These are phyloP conservation scores for Atlantisia rogersi DNA, from an alignment of 2,113 vertebrate species.

Conservation along the genomic window DNA sequence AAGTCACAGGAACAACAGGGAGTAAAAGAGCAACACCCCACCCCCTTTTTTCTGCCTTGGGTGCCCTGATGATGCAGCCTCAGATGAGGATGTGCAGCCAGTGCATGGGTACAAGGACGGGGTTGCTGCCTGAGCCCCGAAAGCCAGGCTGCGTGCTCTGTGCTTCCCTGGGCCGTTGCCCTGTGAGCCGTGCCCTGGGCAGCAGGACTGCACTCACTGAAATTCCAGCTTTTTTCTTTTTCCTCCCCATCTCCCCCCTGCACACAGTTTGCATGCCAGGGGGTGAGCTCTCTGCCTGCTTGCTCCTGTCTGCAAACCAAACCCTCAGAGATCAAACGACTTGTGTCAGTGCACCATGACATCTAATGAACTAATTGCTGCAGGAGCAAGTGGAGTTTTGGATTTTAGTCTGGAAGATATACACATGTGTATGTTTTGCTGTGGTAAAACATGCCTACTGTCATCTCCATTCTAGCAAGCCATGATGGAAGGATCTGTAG, in stretches of 20 bases:
- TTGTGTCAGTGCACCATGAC: not conserved
- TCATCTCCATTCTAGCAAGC: not conserved
- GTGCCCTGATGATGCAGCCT: not conserved
- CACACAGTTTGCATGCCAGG: conserved; percentile 21
- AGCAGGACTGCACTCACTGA: not conserved
- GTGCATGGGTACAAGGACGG: accelerated
- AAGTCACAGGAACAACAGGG: not conserved
- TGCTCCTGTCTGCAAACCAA: not conserved
- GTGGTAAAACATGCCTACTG: accelerated
- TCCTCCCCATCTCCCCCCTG: not conserved
- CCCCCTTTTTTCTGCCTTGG: not conserved
- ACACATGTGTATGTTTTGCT: accelerated
- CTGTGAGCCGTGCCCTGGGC: not conserved
- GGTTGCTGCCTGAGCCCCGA: not conserved
- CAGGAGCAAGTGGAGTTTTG: not conserved
- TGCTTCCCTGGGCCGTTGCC: not conserved
- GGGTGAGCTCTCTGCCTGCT: not conserved
- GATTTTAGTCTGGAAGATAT: not conserved
- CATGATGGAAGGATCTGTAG: not conserved
- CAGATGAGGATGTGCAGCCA: not conserved
- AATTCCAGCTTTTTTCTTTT: conserved; percentile 12
- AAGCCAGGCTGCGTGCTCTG: not conserved
- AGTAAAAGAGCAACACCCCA: not conserved
- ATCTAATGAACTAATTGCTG: not conserved
- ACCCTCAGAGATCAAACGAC: not conserved